phyloP scores from a whole-genome alignment of 2,888 invertebrate species.

The Rhyacophila evoluta region DNA sequence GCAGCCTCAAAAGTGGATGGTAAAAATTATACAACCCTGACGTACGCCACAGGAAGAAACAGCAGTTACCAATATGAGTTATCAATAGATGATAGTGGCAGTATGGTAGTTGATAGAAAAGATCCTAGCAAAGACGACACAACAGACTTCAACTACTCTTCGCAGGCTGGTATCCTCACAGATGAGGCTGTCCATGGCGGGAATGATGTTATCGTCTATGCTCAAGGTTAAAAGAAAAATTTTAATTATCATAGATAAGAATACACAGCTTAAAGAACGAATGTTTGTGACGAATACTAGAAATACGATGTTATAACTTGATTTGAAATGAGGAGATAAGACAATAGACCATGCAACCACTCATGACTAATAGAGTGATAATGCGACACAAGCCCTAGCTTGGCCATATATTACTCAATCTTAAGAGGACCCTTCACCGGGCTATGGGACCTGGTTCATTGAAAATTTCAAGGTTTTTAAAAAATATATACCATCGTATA shows the following conservation, averaged over 20 bases:
- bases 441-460: too few species aligned
- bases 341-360: too few species aligned
- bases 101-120: constrained; percentile 64
- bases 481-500: too few species aligned
- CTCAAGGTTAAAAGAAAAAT: constrained; percentile 74
- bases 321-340: too few species aligned
- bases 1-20: constrained; percentile 73
- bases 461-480: too few species aligned
- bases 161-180: constrained; percentile 77
- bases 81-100: constrained; percentile 57
- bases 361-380: too few species aligned
- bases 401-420: too few species aligned
- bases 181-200: constrained; percentile 86
- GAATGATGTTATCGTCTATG: constrained; percentile 88
- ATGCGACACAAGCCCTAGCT: too few species aligned
- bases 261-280: neutral
- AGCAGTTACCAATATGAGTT: constrained; percentile 73
- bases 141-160: constrained; percentile 75
- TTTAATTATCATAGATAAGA: too few species aligned
- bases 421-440: too few species aligned
- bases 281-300: too few species aligned
- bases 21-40: constrained; percentile 80
- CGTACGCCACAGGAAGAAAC: constrained; percentile 82
- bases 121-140: constrained; percentile 75
- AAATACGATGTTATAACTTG: too few species aligned